Evolutionary conservation across 2,113 vertebrate genomes (phyloP).

Genomic region (pig (Sus scrofa)): DNA sequence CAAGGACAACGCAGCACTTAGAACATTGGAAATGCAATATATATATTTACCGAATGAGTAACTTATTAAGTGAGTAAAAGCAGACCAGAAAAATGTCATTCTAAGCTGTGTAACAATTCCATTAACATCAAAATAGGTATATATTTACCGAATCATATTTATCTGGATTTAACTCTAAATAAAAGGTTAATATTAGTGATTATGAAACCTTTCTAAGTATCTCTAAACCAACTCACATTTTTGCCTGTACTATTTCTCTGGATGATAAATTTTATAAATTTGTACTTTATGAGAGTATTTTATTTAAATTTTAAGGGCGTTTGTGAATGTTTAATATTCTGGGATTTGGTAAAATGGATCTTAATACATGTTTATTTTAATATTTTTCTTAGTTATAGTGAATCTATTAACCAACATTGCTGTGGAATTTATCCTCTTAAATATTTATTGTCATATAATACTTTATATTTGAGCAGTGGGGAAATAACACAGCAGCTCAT

Average conservation of each 20-base stretch:
- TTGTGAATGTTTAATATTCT: constrained; percentile 61
- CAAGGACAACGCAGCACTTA: background rate
- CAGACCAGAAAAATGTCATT: constrained; percentile 23
- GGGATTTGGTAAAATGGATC: constrained; percentile 40
- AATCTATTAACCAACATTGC: constrained; percentile 61
- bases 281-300: constrained; percentile 53
- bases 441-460: constrained; percentile 77
- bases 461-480: constrained; percentile 72
- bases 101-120: background rate
- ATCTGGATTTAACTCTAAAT: constrained; percentile 32
- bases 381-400: constrained; percentile 64
- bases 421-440: constrained; percentile 73
- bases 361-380: constrained; percentile 48
- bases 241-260: constrained; percentile 39
- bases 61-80: background rate
- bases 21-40: background rate
- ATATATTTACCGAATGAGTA: background rate
- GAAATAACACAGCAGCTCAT: constrained; percentile 62
- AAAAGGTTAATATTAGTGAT: constrained; percentile 47
- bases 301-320: constrained; percentile 44
- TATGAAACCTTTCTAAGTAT: constrained; percentile 19
- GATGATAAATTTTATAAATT: constrained; percentile 35
- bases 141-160: constrained; percentile 19
- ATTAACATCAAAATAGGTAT: background rate
- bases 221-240: background rate